phyloP scores from a whole-genome alignment of 2,888 invertebrate genomes.

The Hydrotaea diabolus region DNA sequence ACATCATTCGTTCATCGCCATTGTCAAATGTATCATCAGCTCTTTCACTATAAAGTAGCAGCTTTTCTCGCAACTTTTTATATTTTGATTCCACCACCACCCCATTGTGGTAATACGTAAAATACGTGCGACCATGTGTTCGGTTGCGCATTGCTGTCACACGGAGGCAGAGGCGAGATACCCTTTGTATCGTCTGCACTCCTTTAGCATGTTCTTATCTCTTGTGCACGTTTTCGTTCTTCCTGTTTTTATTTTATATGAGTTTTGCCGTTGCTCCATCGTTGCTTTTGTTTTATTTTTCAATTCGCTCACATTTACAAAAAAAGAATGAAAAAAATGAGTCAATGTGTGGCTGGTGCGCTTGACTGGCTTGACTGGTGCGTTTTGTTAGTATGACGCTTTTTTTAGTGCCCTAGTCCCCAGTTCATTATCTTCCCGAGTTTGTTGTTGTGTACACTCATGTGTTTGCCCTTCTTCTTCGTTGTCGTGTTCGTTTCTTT shows the following conservation, averaged over 20 bases:
- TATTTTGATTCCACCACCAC: slow-evolving; percentile 7
- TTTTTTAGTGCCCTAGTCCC: slow-evolving; percentile 61
- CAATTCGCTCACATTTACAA: not conserved
- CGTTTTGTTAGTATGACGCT: slow-evolving; percentile 30
- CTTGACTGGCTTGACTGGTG: not conserved
- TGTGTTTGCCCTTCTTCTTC: not conserved
- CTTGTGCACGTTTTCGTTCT: slow-evolving; percentile 4
- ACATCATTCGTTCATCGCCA: not conserved
- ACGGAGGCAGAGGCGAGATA: too few species aligned
- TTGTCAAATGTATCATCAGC: too few species aligned
- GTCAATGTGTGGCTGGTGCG: slow-evolving; percentile 1
- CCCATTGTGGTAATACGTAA: not conserved
- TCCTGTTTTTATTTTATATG: not conserved
- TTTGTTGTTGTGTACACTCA: slow-evolving; percentile 3
- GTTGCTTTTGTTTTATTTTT: not conserved
- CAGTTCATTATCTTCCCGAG: slow-evolving; percentile 11
- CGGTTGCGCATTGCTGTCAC: not conserved
- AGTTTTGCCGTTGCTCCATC: not conserved
- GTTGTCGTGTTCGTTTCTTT: not conserved
- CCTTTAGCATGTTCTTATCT: not conserved
- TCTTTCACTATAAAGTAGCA: not conserved
- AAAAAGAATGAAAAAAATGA: not conserved
- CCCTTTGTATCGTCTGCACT: not conserved
- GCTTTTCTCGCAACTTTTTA: not conserved
- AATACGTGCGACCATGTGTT: not conserved